Conservation (phyloP, 2,113 vertebrate genomes). For the Phalacrocorax brasilianus region DNA sequence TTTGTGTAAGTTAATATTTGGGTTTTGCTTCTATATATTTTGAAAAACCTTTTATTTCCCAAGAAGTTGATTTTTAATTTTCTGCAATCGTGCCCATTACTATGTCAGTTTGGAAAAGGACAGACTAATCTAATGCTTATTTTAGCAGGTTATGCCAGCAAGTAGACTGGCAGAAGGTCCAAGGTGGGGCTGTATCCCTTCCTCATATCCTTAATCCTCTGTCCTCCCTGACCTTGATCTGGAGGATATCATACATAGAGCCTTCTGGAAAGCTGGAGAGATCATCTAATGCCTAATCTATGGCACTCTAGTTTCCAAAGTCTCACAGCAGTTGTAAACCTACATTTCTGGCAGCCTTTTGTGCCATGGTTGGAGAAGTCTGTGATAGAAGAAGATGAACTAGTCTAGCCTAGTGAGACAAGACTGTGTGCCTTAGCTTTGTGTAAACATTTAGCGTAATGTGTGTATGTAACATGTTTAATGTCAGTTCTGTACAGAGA, state of each 20-base stretch:
- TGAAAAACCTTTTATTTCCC: neutral
- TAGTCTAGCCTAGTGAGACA: neutral
- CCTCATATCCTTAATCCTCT: neutral
- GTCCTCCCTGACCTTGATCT: neutral
- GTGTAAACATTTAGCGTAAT: neutral
- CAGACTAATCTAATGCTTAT: neutral
- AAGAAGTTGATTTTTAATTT: neutral
- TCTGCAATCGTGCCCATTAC: neutral
- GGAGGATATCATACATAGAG: neutral
- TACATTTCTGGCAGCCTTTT: neutral
- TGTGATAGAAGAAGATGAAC: neutral
- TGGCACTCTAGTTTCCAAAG: neutral
- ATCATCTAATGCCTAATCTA: neutral
- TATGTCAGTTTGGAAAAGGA: neutral
- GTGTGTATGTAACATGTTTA: neutral
- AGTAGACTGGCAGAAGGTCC: neutral
- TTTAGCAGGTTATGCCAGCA: neutral
- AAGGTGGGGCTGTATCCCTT: fast-evolving
- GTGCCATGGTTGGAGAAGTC: neutral
- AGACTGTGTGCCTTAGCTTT: neutral
- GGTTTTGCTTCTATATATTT: fast-evolving
- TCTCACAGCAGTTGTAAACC: neutral
- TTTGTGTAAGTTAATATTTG: neutral
- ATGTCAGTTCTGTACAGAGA: neutral
- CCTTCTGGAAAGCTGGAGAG: neutral